Evolutionary conservation across 2,113 vertebrate genomes (phyloP).

Genomic region (Ivindomyrus marchei): DNA sequence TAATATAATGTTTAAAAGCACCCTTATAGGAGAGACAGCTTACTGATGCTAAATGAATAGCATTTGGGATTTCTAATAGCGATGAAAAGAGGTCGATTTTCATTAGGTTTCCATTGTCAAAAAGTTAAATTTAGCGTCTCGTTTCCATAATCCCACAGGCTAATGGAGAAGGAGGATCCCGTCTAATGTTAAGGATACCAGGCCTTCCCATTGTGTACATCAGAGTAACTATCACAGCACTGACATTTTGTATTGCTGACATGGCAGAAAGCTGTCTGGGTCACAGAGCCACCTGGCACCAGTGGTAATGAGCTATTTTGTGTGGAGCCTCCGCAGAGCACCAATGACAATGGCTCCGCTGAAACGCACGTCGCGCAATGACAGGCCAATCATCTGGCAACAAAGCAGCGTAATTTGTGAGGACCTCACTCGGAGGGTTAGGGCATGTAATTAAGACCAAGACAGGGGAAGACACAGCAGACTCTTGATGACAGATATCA

Average conservation of each 20-base stretch:
- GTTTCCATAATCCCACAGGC: constrained; percentile 7
- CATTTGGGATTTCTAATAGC: not conserved
- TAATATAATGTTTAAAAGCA: not conserved
- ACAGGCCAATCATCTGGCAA: constrained; percentile 64
- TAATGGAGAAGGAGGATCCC: constrained; percentile 20
- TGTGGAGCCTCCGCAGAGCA: constrained; percentile 34
- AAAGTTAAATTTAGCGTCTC: constrained; percentile 18
- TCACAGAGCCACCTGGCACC: constrained; percentile 71
- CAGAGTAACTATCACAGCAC: constrained; percentile 38
- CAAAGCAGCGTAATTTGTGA: constrained; percentile 72
- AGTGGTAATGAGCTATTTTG: constrained; percentile 58
- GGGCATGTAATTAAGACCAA: constrained; percentile 71
- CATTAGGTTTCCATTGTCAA: constrained; percentile 2
- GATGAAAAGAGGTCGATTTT: not conserved
- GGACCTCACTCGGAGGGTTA: constrained; percentile 55
- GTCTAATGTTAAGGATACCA: constrained; percentile 23
- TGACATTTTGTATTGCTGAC: constrained; percentile 62
- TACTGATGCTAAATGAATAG: not conserved
- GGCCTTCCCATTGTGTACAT: constrained; percentile 22
- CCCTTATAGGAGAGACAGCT: not conserved
- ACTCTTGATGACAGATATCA: constrained; percentile 58
- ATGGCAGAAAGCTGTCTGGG: constrained; percentile 64
- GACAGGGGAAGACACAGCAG: constrained; percentile 53
- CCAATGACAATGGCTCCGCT: constrained; percentile 50
- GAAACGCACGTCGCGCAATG: constrained; percentile 62